Conservation (phyloP, 2,888 invertebrate genomes). For the Lumbricus terrestris region DNA sequence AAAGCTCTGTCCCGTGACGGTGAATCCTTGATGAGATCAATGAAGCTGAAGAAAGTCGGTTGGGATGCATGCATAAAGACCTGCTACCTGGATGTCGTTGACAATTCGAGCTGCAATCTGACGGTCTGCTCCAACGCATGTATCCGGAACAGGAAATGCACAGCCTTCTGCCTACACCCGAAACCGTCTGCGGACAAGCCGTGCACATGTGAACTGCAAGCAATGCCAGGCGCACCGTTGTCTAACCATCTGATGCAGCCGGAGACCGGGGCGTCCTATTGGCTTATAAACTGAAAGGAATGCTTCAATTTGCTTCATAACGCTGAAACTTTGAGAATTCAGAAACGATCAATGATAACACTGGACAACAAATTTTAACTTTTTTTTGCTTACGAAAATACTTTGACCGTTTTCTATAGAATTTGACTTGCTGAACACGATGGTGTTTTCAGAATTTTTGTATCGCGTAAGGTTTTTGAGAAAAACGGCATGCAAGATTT, state of each 20-base stretch:
- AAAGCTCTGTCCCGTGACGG: neutral
- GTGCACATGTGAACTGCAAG: conserved; percentile 4
- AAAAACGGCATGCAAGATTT: too few species aligned
- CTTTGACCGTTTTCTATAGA: too few species aligned
- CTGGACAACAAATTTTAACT: too few species aligned
- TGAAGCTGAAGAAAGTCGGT: neutral
- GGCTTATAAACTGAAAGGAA: neutral
- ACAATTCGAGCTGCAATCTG: neutral
- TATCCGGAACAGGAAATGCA: neutral
- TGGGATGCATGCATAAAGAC: neutral
- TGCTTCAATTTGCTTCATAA: neutral
- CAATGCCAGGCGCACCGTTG: neutral
- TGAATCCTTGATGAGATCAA: neutral
- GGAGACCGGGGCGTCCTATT: neutral
- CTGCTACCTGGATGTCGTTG: neutral
- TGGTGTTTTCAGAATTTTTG: too few species aligned
- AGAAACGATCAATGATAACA: too few species aligned
- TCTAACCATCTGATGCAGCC: neutral
- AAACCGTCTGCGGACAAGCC: neutral
- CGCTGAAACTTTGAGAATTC: too few species aligned
- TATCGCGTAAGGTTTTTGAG: too few species aligned
- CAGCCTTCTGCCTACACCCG: conserved; percentile 5
- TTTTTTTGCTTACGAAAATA: too few species aligned
- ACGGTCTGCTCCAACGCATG: neutral
- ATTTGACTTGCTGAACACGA: too few species aligned